Evolutionary conservation across 2,113 vertebrate genomes (phyloP).

Genomic region (Odocoileus virginianus): DNA sequence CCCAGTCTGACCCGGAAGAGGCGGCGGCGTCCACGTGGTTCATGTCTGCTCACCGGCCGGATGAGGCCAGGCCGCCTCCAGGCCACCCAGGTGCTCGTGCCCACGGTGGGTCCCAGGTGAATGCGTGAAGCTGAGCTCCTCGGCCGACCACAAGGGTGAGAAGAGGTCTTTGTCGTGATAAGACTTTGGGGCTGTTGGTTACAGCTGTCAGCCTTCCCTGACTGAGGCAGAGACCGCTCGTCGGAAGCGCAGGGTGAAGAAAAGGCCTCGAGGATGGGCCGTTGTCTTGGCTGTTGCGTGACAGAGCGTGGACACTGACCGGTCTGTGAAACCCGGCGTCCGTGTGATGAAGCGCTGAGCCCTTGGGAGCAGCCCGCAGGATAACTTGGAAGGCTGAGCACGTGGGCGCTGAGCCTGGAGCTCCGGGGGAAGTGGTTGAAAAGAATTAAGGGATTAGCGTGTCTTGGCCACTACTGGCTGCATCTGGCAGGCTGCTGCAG

Average conservation of each 20-base stretch:
- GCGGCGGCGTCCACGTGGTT: fast-evolving
- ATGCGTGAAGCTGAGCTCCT: not conserved
- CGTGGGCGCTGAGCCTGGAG: not conserved
- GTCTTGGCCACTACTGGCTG: not conserved
- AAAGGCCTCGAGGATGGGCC: not conserved
- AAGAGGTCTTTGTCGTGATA: not conserved
- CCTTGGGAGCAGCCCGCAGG: not conserved
- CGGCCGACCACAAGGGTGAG: not conserved
- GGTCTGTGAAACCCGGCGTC: not conserved
- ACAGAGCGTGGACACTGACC: not conserved
- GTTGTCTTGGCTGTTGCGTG: not conserved
- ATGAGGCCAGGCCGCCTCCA: no score
- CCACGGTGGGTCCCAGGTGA: not conserved
- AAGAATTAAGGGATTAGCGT: not conserved
- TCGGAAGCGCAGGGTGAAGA: not conserved
- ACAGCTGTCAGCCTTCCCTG: not conserved
- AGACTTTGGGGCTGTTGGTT: not conserved
- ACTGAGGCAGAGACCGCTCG: not conserved
- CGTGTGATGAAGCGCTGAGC: not conserved
- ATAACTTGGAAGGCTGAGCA: not conserved
- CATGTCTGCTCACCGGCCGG: not conserved
- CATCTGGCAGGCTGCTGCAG: not conserved
- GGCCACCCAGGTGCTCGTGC: not conserved
- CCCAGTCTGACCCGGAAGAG: not conserved
- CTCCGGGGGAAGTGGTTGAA: not conserved